Evolutionary conservation across 2,888 invertebrate genomes (phyloP).

Genomic region (Cataglyphis albicans): DNA sequence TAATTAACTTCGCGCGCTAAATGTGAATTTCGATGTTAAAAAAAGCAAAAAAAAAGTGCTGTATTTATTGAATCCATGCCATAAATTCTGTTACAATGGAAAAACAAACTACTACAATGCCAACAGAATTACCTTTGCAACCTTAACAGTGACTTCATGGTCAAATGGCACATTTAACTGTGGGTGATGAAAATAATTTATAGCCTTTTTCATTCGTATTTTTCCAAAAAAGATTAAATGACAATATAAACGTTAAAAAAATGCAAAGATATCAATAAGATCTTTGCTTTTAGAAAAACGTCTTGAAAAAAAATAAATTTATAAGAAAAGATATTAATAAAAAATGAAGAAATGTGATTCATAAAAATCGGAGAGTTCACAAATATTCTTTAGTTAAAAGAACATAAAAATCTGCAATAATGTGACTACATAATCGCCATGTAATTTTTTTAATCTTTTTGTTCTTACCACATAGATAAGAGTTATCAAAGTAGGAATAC

Average conservation of each 20-base stretch:
- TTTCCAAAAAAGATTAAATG: neutral
- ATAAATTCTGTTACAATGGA: neutral
- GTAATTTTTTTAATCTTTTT: neutral
- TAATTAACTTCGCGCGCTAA: neutral
- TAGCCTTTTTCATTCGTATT: neutral
- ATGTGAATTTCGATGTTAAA: neutral
- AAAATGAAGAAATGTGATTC: neutral
- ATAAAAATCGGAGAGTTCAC: neutral
- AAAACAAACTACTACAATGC: neutral
- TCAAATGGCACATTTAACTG: neutral
- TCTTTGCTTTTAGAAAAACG: no score
- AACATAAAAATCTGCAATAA: neutral
- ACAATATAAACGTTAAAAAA: neutral
- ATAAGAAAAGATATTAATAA: neutral
- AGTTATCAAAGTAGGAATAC: neutral
- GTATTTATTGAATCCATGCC: neutral
- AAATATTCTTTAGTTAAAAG: neutral
- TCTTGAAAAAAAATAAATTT: no score
- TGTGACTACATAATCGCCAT: neutral
- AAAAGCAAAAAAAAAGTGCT: neutral
- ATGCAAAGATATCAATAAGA: no score
- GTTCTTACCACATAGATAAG: neutral
- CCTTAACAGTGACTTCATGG: neutral
- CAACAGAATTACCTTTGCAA: neutral
- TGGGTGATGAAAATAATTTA: neutral